Evolutionary conservation across 2,797 vertebrate species (phyloP), one percentile per base, ranked within the genome.

Genomic region (Fistularia tabacaria): DNA sequence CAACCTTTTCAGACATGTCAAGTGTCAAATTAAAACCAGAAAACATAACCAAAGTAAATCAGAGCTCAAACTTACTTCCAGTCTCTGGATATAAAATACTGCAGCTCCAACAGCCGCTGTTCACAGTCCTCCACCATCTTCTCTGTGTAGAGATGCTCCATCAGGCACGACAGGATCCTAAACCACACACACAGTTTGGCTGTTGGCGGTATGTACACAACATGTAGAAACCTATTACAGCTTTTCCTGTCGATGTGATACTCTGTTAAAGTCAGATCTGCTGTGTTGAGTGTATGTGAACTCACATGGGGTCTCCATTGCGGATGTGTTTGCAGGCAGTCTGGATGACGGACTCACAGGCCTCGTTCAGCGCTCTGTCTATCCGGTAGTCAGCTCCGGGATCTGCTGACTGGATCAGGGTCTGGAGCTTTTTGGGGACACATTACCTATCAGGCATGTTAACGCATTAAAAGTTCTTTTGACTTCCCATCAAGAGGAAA

Each of bases 111-210:
- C 36, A 99, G 91, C 7, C 95, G 63, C 14, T 93, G 95, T 41
- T 99, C 96, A 88, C 97, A 99, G 39, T 95, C 95, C 75, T 98
- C 95, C 14, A 99, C 96, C 97, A 99, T 99, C 89, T 99, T 98
- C 73, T 99, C 97, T 0, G 97, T 99, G 81, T 99, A 99, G 39
- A 99, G 88, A 62, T 99, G 97, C 64, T 99, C 97, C 97, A 99
- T 99, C 42, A 99, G 90, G 78, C 97, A 99, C 0, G 96, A 99
- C 43, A 99, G 90, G 75, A 99, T 97, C 97, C 97, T 99, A 69
- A 37, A 66, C 25, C 14, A 14, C 15, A n/a, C 25, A 12, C 8
- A 14, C 37, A 36, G n/a, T 36, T 13, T 11, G 25, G 25, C 25
- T 25, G 25, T 25, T 25, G 25, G 5, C 5, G 5, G 25, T 25